These are phyloP conservation scores for Capreolus pygargus DNA, from an alignment of 2,113 vertebrate species.

Conservation along the genomic window DNA sequence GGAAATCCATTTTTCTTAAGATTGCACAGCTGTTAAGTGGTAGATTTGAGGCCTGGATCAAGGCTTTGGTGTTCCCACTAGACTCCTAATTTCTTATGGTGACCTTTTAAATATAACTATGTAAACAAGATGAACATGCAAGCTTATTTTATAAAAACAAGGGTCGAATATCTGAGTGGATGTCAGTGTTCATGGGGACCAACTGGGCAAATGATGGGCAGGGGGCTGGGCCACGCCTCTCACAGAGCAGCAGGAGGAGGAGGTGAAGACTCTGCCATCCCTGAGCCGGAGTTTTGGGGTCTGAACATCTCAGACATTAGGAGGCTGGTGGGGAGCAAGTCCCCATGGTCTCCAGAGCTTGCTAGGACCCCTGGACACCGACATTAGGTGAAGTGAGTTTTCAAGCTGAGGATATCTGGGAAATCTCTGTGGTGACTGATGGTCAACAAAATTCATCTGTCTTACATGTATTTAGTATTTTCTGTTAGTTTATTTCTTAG, in stretches of 20 bases:
- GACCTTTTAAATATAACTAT: background rate
- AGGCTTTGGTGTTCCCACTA: background rate
- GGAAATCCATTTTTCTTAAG: background rate
- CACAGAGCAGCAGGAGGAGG: rapidly evolving
- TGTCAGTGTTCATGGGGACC: background rate
- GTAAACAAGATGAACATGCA: background rate
- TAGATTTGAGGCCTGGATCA: background rate
- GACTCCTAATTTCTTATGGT: background rate
- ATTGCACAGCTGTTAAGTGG: too few species aligned
- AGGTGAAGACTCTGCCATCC: rapidly evolving
- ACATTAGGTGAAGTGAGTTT: background rate
- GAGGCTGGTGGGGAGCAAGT: rapidly evolving
- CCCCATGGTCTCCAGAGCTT: rapidly evolving
- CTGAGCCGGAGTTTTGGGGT: rapidly evolving
- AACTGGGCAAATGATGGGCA: rapidly evolving
- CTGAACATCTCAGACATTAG: background rate
- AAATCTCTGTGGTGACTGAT: background rate
- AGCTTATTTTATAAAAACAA: background rate
- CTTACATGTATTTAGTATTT: background rate
- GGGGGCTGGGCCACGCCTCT: background rate
- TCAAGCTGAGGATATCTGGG: background rate
- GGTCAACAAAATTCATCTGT: background rate
- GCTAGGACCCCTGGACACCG: rapidly evolving
- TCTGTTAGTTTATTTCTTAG: background rate
- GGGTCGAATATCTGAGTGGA: background rate